A percentile compares a stretch with the other conserved stretches of the same genome.
phyloP scores from a whole-genome alignment of 2,888 invertebrate genomes.

The Lissocephala sabroskyi region DNA sequence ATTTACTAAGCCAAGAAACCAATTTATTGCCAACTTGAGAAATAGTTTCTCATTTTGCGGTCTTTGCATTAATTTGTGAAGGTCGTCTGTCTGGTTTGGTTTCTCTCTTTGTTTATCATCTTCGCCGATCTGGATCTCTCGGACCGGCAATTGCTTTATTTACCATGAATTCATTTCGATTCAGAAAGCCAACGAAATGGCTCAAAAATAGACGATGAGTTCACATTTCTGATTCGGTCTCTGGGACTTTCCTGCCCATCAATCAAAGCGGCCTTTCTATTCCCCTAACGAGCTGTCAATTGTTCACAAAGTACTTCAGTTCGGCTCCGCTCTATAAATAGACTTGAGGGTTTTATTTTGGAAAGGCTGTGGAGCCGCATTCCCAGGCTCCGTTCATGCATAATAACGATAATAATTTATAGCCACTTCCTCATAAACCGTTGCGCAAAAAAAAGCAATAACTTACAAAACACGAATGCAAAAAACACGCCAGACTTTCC shows the following conservation, averaged over 20 bases:
- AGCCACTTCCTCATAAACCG: slow-evolving; percentile 29
- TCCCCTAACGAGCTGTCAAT: slow-evolving; percentile 9
- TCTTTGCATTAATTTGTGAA: slow-evolving; percentile 35
- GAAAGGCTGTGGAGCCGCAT: slow-evolving; percentile 27
- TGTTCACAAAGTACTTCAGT: too few relatives aligned
- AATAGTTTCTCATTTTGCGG: slow-evolving; percentile 26
- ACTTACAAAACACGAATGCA: slow-evolving; percentile 16
- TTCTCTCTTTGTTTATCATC: not conserved
- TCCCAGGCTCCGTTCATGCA: slow-evolving; percentile 21
- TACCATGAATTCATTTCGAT: not conserved
- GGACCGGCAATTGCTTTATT: not conserved
- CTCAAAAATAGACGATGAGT: slow-evolving; percentile 57
- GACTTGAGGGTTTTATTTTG: not conserved
- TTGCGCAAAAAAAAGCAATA: slow-evolving; percentile 9
- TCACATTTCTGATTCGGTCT: too few relatives aligned
- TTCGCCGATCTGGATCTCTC: not conserved
- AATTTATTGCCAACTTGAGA: slow-evolving; percentile 15
- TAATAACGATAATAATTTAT: slow-evolving; percentile 18
- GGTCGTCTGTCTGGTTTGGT: slow-evolving; percentile 45
- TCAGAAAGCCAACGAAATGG: slow-evolving; percentile 15
- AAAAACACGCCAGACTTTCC: not conserved
- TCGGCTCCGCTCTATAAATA: too few relatives aligned
- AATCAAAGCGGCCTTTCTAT: slow-evolving; percentile 45
- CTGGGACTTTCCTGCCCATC: too few relatives aligned
- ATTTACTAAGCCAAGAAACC: slow-evolving; percentile 51